Percentiles rank a stretch among this genome's conserved stretches.
Evolutionary conservation across 2,888 invertebrate genomes (phyloP).

Genomic region (Xylota segnis): DNA sequence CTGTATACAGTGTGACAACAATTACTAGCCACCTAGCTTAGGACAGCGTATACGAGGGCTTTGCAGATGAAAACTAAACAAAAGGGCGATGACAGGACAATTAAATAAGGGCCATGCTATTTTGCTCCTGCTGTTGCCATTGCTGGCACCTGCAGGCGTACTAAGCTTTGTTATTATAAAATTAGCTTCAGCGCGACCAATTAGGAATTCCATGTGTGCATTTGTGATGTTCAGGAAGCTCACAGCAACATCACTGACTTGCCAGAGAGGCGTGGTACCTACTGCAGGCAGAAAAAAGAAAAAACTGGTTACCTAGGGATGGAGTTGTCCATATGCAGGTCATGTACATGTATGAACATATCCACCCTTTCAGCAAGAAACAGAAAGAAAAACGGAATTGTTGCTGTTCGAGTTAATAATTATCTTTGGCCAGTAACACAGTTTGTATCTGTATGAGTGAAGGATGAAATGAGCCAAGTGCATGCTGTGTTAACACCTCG

Average conservation of each 20-base stretch:
- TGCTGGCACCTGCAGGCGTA: constrained; percentile 60
- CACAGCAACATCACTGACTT: constrained; percentile 7
- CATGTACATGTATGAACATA: constrained; percentile 34
- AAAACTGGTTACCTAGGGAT: constrained; percentile 15
- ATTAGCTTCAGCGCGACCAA: constrained; percentile 66
- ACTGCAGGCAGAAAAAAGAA: not conserved
- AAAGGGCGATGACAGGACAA: constrained; percentile 64
- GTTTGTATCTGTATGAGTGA: not conserved
- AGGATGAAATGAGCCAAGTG: constrained; percentile 13
- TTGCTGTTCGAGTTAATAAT: constrained; percentile 46
- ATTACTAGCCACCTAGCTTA: constrained; percentile 38
- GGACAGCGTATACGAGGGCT: constrained; percentile 10
- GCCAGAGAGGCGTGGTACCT: not conserved
- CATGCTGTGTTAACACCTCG: constrained; percentile 35
- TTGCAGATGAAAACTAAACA: constrained; percentile 53
- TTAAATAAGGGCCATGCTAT: constrained; percentile 57
- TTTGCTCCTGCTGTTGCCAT: constrained; percentile 17
- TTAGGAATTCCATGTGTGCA: constrained; percentile 67
- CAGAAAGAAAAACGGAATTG: not conserved
- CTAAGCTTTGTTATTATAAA: constrained; percentile 74
- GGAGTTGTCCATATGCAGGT: constrained; percentile 56
- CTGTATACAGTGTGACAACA: constrained; percentile 38
- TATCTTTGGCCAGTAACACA: constrained; percentile 17
- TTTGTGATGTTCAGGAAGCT: constrained; percentile 36
- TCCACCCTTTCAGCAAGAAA: constrained; percentile 9